Evolutionary conservation across 2,888 invertebrate genomes (phyloP).

Genomic region (Fragum fragum): DNA sequence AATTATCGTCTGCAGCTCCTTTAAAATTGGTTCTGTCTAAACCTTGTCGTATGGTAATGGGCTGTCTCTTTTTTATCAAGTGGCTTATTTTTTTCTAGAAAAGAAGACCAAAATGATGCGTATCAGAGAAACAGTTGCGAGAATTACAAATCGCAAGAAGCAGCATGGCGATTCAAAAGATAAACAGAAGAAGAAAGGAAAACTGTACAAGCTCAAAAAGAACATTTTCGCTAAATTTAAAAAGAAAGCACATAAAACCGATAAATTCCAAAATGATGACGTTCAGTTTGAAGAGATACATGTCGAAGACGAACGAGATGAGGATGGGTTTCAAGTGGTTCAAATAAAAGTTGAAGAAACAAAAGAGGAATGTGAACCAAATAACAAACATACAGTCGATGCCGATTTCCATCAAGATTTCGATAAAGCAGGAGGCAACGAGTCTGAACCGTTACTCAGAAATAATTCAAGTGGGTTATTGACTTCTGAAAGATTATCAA

Average conservation of each 20-base stretch:
- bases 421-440: not conserved
- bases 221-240: slow-evolving; percentile 27
- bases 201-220: slow-evolving; percentile 14
- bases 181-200: not conserved
- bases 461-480: slow-evolving; percentile 11
- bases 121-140: slow-evolving; percentile 2
- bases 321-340: slow-evolving; percentile 12
- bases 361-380: not conserved
- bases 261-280: not conserved
- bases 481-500: slow-evolving; percentile 37
- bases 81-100: not conserved
- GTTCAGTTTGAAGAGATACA: slow-evolving; percentile 9
- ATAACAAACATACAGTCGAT: slow-evolving; percentile 11
- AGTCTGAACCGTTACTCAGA: not conserved
- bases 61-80: too few relatives aligned
- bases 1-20: too few relatives aligned
- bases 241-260: slow-evolving; percentile 20
- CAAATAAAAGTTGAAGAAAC: slow-evolving; percentile 16
- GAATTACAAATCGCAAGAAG: not conserved
- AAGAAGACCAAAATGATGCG: slow-evolving; percentile 1
- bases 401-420: slow-evolving; percentile 39
- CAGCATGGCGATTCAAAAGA: not conserved
- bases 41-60: too few relatives aligned
- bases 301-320: slow-evolving; percentile 5
- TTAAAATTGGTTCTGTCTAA: too few relatives aligned